Base-by-base conservation (phyloP, 2,888 invertebrate species). In the Eristalis pertinax region DNA sequence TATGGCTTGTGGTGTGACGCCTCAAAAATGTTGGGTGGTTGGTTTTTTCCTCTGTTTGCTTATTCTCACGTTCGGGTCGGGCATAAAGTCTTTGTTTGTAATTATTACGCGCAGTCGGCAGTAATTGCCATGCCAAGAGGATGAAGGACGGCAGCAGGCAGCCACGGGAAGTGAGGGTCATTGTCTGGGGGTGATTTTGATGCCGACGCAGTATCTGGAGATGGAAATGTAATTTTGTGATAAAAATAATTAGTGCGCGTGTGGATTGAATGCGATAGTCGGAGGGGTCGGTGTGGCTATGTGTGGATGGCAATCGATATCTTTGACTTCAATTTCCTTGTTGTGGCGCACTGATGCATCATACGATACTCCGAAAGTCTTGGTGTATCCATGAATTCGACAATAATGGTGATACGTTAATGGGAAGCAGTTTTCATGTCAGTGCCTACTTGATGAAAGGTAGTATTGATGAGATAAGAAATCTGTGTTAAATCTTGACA, bases 1-100 rank as follows among this genome's bases (percentile, higher is more conserved):
- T 19, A 50, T 50, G 50, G 50, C 50, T 50, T 19, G 50, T 19
- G 50, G 50, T 50, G 50, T 19, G 50, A 50, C 50, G 50, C 50
- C 50, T 65, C 69, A 56, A 72, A 79, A 79, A 41, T 79, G 72
- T 79, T 19, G 50, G 19, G 50, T n/a, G 50, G 19, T 8, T 2
- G 19, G 8, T 1, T 19, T 1, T 19, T 50, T 50, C 19, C 19
- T n/a, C 8, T 50, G 50, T 8, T 50, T 19, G 8, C n/a, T 50
- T 50, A 50, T 19, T 50, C 50, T 50, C 50, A 50, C 50, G 50
- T 50, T 50, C 50, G 50, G 19, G 19, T 50, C 19, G 50, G 50
- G n/a, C 50, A 19, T 19, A 50, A 50, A 50, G 50, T 65, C 78
- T 65, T 72, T 64, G 78, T 78, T 70, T n/a, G 50, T 78, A 72